Conservation (phyloP, 1,140 invertebrate species). For the Papilio dardanus region DNA sequence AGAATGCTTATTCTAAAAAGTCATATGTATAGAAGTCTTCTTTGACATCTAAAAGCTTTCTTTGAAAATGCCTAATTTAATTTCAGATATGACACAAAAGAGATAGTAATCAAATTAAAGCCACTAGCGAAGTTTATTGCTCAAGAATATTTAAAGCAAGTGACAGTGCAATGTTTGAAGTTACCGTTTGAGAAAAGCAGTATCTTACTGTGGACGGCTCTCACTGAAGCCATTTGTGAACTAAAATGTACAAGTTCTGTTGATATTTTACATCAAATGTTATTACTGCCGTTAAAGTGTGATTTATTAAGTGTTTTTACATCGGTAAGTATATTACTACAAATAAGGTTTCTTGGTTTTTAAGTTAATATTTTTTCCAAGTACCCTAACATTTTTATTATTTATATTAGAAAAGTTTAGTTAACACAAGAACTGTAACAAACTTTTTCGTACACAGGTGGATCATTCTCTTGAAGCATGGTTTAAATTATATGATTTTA, state of each 20-base stretch:
- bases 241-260: slow-evolving; percentile 33
- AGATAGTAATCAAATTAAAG: slow-evolving; percentile 49
- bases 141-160: slow-evolving; percentile 40
- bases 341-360: too few species aligned
- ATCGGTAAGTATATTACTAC: slow-evolving; percentile 53
- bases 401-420: neutral
- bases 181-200: slow-evolving; percentile 45
- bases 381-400: slow-evolving; percentile 8
- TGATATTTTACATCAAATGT: slow-evolving; percentile 43
- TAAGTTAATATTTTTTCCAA: too few species aligned
- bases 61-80: too few species aligned
- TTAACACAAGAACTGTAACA: slow-evolving; percentile 1
- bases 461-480: slow-evolving; percentile 47
- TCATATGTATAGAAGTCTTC: too few species aligned
- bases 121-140: slow-evolving; percentile 50
- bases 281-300: slow-evolving; percentile 55
- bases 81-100: slow-evolving; percentile 47
- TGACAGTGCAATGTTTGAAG: slow-evolving; percentile 48
- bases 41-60: too few species aligned
- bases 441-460: slow-evolving; percentile 46
- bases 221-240: slow-evolving; percentile 53
- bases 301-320: slow-evolving; percentile 43
- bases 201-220: slow-evolving; percentile 55
- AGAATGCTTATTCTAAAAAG: too few species aligned
- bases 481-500: slow-evolving; percentile 50